Evolutionary conservation across 2,888 invertebrate species (phyloP).

Genomic region (Protophormia terraenovae): DNA sequence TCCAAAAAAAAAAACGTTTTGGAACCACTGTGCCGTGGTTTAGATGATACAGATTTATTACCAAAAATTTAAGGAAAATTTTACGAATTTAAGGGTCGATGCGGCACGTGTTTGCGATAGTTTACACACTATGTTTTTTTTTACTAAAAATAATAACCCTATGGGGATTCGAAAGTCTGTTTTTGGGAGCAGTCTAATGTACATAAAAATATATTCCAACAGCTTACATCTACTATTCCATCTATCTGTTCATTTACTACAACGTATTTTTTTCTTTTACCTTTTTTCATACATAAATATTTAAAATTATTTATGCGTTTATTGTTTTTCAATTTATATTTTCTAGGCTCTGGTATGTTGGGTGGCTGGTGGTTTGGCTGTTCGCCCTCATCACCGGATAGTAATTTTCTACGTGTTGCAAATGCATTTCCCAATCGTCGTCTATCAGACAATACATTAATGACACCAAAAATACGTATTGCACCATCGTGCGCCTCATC

Average conservation of each 20-base stretch:
- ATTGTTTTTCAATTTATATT: not conserved
- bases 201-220: too few relatives aligned
- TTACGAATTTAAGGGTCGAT: too few relatives aligned
- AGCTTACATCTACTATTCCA: not conserved
- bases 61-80: too few relatives aligned
- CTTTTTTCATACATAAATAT: not conserved
- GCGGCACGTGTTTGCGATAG: too few relatives aligned
- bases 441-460: slow-evolving; percentile 94
- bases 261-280: not conserved
- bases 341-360: slow-evolving; percentile 84
- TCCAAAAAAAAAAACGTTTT: too few relatives aligned
- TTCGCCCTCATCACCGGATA: slow-evolving; percentile 91
- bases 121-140: too few relatives aligned
- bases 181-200: too few relatives aligned
- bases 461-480: slow-evolving; percentile 94
- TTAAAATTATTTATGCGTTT: not conserved
- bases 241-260: not conserved
- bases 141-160: too few relatives aligned
- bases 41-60: too few relatives aligned
- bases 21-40: too few relatives aligned
- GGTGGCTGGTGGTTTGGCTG: slow-evolving; percentile 93
- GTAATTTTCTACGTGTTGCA: slow-evolving; percentile 92
- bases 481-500: slow-evolving; percentile 95
- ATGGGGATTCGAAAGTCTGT: too few relatives aligned
- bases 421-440: slow-evolving; percentile 92